Evolutionary conservation across 1,140 invertebrate species (phyloP), one percentile per base, ranked within the genome.

Genomic region (Sipha flava): DNA sequence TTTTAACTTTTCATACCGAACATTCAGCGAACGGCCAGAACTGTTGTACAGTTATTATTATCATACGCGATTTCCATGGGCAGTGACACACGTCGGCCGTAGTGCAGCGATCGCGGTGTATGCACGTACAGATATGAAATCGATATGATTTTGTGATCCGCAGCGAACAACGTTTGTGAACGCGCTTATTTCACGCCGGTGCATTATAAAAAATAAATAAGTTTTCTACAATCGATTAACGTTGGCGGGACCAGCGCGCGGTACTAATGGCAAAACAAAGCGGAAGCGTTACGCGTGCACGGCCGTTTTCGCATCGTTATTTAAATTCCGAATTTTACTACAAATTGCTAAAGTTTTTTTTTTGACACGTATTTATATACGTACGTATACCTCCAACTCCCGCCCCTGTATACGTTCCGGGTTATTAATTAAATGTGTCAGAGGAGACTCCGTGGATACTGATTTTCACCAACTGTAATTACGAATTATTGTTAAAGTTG

Each of bases 311-410:
- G 34, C 73, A 59, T 77, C 73, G 59, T 77, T 77, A 77, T 77
- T 77, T 77, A 77, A 43, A n/a, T 43, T 77, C 21, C 16, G 2
- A 16, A 18, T 77, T 77, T 77, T 40, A 52, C 31, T 77, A 77
- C 73, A 77, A 77, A 77, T 77, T 77, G 73, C 49, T 77, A 77
- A 77, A 77, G 73, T 77, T 77, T 77, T 77, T 77, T 37, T 57
- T 77, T 77, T n/a, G 73, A 77, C 73, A 43, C 52, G 59, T 59
- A 77, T 52, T 77, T 57, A 29, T 70, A 68, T 47, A 73, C 49
- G 64, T 1, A 7, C 40, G 40, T 12, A 43, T 43, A 7, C 40
- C 40, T 43, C 9, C 40, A 1, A 43, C 1, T 12, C 40, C 9
- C 9, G 1, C 9, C 40, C 40, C 3, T 1, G 14, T 26, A 2